Evolutionary conservation across 2,113 vertebrate genomes (phyloP), one percentile per base, ranked within the genome.

Genomic region (Bufo bufo): DNA sequence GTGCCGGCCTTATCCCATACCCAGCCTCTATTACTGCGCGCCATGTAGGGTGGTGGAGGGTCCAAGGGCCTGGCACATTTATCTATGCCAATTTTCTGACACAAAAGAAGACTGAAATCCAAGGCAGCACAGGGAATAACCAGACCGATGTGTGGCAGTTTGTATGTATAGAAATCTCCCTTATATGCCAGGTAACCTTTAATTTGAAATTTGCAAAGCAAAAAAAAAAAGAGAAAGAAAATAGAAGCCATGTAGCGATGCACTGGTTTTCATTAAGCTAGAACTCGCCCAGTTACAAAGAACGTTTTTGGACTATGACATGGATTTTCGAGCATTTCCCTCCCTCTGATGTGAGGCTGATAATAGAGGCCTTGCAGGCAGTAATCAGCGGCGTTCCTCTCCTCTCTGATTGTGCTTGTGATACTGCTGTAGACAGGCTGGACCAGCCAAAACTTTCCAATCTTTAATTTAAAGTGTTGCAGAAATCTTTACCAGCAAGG

Each of bases 281-380:
- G 19, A 50, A 65, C 80, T 6, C 33, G 2, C 59, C 45, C 59
- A 47, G 14, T 84, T 69, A 54, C 87, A 61, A 77, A 77, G 58
- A 66, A 83, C 14, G 45, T 88, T 88, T 78, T 77, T 69, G 74
- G 72, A 89, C 84, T 66, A 77, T 65, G 54, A 33, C 11, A 9
- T 84, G 47, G 56, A 75, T 88, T 69, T 78, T 78, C 16, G 84
- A 87, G 85, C 77, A 47, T 78, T 84, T 77, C 78, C 14, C 66
- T 50, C 69, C 79, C 87, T 75, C 69, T 77, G 87, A 88, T 88
- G 69, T 84, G 72, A 88, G 82, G 61, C 87, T 83, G 82, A 89
- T 89, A 89, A 89, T 84, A 78, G 58, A 84, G 72, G 65, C 81
- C 87, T 89, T 14, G 81, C 72, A 78, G 87, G 87, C 87, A 84